These are phyloP conservation scores for Eutrigla gurnardus DNA, from an alignment of 2,797 vertebrate genomes.

Conservation along the genomic window DNA sequence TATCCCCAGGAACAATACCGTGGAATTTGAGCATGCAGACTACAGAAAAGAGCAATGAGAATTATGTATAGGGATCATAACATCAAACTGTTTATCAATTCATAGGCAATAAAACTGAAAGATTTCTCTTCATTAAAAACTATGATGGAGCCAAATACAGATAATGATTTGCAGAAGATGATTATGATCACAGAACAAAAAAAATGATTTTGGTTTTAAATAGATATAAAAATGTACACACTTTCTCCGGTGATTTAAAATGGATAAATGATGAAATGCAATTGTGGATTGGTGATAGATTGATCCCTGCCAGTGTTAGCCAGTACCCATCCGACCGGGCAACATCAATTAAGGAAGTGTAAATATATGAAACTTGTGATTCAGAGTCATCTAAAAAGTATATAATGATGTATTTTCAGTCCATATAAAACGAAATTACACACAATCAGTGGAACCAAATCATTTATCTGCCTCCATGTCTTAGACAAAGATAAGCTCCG, in stretches of 20 bases:
- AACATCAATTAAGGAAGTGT: not conserved
- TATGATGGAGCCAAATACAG: not conserved
- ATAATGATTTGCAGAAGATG: not conserved
- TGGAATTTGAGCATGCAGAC: not conserved
- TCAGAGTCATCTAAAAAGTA: not conserved
- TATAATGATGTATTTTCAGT: not conserved
- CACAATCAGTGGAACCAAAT: slow-evolving; percentile 5
- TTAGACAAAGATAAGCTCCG: not conserved
- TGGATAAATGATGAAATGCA: not conserved
- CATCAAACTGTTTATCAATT: not conserved
- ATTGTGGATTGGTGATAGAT: not conserved
- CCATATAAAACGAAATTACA: not conserved
- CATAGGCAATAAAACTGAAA: not conserved
- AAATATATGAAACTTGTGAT: not conserved
- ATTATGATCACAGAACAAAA: not conserved
- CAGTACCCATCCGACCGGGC: not conserved
- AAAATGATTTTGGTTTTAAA: not conserved
- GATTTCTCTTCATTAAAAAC: not conserved
- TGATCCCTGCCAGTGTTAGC: not conserved
- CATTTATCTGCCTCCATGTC: slow-evolving; percentile 14
- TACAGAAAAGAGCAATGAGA: not conserved
- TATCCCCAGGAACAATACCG: not conserved
- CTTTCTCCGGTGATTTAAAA: not conserved
- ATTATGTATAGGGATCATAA: not conserved
- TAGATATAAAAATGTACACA: not conserved